These are phyloP conservation scores for Tuberolachnus salignus DNA, from an alignment of 2,888 invertebrate species.

Conservation along the genomic window DNA sequence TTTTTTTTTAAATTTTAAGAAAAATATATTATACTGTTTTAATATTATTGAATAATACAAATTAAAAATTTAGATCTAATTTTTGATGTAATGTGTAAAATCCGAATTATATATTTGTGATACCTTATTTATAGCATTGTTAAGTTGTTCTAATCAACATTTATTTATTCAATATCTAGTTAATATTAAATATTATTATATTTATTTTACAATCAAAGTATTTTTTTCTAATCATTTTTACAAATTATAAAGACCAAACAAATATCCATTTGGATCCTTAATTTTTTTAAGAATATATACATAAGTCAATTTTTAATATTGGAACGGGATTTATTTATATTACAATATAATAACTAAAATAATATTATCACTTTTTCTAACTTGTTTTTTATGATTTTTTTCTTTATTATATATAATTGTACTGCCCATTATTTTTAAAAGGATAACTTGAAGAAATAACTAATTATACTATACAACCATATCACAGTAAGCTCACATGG, in stretches of 20 bases:
- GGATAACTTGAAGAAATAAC: not conserved
- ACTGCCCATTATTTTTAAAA: not conserved
- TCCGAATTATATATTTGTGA: slow-evolving; percentile 56
- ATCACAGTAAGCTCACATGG: not conserved
- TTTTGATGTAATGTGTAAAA: slow-evolving; percentile 22
- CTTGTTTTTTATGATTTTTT: not conserved
- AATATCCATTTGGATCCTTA: slow-evolving; percentile 8
- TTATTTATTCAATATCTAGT: slow-evolving; percentile 42
- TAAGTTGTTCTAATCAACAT: slow-evolving; percentile 42
- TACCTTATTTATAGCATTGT: slow-evolving; percentile 47
- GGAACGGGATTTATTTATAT: slow-evolving; percentile 45
- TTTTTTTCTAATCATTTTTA: slow-evolving; percentile 24
- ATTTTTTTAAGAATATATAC: slow-evolving; percentile 36
- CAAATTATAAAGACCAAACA: slow-evolving; percentile 10
- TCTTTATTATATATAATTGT: not conserved
- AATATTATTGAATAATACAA: slow-evolving; percentile 27
- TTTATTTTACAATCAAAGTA: slow-evolving; percentile 31
- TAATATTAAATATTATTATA: slow-evolving; percentile 45
- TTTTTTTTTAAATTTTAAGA: slow-evolving; percentile 18
- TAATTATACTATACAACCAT: slow-evolving; percentile 3
- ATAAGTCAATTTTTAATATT: slow-evolving; percentile 49
- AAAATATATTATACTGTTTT: slow-evolving; percentile 24
- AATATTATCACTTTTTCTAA: slow-evolving; percentile 19
- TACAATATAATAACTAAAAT: slow-evolving; percentile 11
- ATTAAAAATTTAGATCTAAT: slow-evolving; percentile 24